These are phyloP conservation scores for Troilus luridus DNA, from an alignment of 2,888 invertebrate species.

Conservation along the genomic window DNA sequence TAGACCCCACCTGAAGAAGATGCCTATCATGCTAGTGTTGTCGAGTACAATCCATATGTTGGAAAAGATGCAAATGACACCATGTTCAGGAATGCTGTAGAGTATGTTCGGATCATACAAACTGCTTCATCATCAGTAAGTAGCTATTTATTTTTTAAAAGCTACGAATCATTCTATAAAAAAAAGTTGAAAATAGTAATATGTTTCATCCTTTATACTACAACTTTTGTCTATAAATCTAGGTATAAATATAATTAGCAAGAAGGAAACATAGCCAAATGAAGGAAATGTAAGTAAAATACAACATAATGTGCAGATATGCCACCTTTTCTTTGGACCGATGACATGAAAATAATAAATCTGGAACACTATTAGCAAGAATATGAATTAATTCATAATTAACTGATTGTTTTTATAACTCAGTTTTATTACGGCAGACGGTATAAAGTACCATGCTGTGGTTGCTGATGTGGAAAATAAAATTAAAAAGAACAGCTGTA, in stretches of 20 bases:
- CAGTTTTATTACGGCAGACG: no score
- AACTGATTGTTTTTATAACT: no score
- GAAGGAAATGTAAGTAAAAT: no score
- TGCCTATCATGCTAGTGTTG: slow-evolving; percentile 63
- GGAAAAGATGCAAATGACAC: slow-evolving; percentile 46
- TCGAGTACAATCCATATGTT: slow-evolving; percentile 61
- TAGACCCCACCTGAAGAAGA: slow-evolving; percentile 49
- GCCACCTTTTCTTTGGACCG: no score
- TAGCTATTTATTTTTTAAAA: background rate
- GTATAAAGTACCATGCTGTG: no score
- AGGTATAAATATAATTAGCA: background rate
- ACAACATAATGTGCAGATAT: no score
- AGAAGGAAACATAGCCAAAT: no score
- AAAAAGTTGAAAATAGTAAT: background rate
- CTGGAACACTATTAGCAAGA: no score
- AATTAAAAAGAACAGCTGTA: background rate
- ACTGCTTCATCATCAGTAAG: background rate
- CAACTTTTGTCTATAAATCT: background rate
- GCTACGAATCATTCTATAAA: background rate
- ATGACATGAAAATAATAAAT: no score
- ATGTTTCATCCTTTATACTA: background rate
- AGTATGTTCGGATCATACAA: background rate
- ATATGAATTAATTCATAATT: no score
- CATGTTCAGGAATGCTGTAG: background rate
- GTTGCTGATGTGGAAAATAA: no score